Conservation (phyloP, 2,888 invertebrate genomes). For the Troides aeacus region DNA sequence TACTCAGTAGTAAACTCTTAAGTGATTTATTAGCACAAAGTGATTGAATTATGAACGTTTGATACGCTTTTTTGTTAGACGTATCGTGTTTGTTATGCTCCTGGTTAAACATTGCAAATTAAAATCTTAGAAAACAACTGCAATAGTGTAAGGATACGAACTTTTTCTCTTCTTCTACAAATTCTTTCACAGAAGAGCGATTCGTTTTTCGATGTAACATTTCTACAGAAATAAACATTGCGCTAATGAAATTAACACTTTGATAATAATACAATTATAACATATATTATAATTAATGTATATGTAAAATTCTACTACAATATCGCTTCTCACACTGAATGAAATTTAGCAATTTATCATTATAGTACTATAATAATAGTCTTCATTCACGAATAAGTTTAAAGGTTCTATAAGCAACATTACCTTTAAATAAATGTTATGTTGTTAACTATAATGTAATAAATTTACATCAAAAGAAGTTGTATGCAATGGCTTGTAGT, state of each 20-base stretch:
- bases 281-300: no score
- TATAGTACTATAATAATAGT: no score
- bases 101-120: neutral
- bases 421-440: neutral
- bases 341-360: no score
- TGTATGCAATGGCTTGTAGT: neutral
- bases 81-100: constrained; percentile 32
- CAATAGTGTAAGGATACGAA: neutral
- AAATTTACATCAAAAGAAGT: neutral
- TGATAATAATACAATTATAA: no score
- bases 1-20: constrained; percentile 32
- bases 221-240: no score
- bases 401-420: no score
- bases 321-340: no score
- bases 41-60: constrained; percentile 58
- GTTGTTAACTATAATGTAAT: neutral
- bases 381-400: no score
- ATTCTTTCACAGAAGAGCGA: no score
- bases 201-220: no score
- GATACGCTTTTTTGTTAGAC: constrained; percentile 49
- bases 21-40: constrained; percentile 60
- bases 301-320: no score
- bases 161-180: neutral
- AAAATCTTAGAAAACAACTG: neutral
- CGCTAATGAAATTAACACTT: no score